Evolutionary conservation across 2,888 invertebrate species (phyloP).

Genomic region (Mythimna loreyi): DNA sequence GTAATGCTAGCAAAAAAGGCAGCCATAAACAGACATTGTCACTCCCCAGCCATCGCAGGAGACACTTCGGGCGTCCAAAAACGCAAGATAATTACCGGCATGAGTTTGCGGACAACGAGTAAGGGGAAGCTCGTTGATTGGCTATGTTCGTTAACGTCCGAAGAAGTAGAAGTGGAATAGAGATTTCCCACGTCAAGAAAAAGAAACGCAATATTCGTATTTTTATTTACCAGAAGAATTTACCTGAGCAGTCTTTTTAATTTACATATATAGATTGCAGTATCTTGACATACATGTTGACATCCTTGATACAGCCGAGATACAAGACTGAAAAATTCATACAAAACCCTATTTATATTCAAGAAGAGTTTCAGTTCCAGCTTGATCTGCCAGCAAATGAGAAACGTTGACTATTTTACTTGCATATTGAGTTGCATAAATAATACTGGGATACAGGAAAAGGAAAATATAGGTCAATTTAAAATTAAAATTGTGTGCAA

Average conservation of each 20-base stretch:
- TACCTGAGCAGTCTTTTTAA: neutral
- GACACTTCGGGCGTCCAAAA: too few relatives aligned
- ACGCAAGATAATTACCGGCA: too few relatives aligned
- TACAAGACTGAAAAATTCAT: conserved; percentile 47
- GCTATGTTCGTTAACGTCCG: too few relatives aligned
- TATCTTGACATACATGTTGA: conserved; percentile 12
- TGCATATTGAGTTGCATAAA: conserved; percentile 42
- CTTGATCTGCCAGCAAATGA: conserved; percentile 51
- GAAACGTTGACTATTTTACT: conserved; percentile 46
- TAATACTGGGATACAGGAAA: conserved; percentile 19
- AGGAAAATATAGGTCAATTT: conserved; percentile 42
- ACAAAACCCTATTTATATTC: conserved; percentile 45
- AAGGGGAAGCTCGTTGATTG: too few relatives aligned
- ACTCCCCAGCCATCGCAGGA: too few relatives aligned
- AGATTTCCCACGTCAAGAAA: neutral
- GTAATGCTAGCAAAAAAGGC: too few relatives aligned
- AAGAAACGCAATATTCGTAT: neutral
- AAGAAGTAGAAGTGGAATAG: too few relatives aligned
- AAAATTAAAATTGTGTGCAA: conserved; percentile 50
- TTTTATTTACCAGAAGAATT: neutral
- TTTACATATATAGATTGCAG: conserved; percentile 21
- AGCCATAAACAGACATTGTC: too few relatives aligned
- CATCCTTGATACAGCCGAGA: conserved; percentile 8
- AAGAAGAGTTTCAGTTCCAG: conserved; percentile 32
- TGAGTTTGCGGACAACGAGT: too few relatives aligned